Conservation (phyloP, 2,888 invertebrate genomes). For the Amitus sp. region DNA sequence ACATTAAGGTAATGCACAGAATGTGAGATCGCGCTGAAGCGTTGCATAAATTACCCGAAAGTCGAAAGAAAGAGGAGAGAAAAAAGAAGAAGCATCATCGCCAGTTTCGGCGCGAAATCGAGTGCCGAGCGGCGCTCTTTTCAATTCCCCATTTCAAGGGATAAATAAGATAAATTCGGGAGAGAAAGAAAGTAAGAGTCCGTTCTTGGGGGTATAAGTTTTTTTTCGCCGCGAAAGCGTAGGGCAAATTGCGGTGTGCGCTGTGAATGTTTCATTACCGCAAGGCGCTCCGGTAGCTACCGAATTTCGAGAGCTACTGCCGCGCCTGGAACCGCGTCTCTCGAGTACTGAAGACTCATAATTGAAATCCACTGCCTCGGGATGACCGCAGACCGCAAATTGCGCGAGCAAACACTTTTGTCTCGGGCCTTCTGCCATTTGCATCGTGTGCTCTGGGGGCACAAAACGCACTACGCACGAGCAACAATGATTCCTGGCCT, state of each 20-base stretch:
- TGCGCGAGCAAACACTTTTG: slow-evolving; percentile 62
- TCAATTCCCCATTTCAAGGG: too few species aligned
- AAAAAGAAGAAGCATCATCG: not conserved
- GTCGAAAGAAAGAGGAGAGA: not conserved
- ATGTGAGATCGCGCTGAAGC: slow-evolving; percentile 15
- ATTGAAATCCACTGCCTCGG: slow-evolving; percentile 63
- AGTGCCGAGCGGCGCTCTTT: too few species aligned
- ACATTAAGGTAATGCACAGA: slow-evolving; percentile 3
- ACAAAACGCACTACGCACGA: slow-evolving; percentile 6
- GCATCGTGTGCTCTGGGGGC: slow-evolving; percentile 44
- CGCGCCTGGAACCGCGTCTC: slow-evolving; percentile 48
- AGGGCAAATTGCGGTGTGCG: slow-evolving; percentile 63
- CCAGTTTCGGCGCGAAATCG: not conserved
- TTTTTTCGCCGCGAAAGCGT: slow-evolving; percentile 23
- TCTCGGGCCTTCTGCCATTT: slow-evolving; percentile 57
- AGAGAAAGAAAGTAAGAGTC: too few species aligned
- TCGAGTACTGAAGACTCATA: slow-evolving; percentile 57
- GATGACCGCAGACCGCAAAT: slow-evolving; percentile 59
- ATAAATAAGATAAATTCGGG: too few species aligned
- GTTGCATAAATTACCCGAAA: slow-evolving; percentile 3
- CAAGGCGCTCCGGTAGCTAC: slow-evolving; percentile 60
- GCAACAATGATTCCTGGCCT: slow-evolving; percentile 11
- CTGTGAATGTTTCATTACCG: slow-evolving; percentile 65
- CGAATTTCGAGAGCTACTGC: slow-evolving; percentile 63
- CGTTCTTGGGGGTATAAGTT: too few species aligned